These are phyloP conservation scores for Melanaphis sacchari DNA, from an alignment of 1,140 invertebrate species.

Conservation along the genomic window DNA sequence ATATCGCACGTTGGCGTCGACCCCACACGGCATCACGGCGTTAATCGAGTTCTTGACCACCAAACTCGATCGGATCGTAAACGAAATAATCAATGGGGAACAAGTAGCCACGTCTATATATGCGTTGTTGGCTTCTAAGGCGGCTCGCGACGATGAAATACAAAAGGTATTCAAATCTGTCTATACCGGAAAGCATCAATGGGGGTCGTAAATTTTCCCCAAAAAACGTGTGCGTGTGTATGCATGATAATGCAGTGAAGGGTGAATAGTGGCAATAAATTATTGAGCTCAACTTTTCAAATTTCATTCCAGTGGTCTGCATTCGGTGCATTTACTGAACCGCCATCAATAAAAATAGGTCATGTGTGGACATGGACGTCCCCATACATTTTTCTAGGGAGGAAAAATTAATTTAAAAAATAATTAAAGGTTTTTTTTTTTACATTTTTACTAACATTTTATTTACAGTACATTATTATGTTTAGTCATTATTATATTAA, in stretches of 20 bases:
- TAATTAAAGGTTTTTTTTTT: no score
- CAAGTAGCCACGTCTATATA: neutral
- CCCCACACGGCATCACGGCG: neutral
- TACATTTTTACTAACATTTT: no score
- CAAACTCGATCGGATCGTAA: conserved; percentile 16
- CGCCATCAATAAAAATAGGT: neutral
- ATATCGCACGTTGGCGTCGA: neutral
- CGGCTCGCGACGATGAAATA: neutral
- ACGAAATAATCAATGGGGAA: conserved; percentile 22
- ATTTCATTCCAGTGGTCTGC: neutral
- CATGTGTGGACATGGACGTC: no score
- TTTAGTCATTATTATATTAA: no score
- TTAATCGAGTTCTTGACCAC: conserved; percentile 33
- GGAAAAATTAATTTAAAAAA: no score
- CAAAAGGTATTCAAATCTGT: neutral
- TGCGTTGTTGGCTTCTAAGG: neutral
- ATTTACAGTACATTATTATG: no score
- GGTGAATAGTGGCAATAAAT: no score
- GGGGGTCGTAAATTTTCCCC: neutral
- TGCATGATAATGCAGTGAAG: no score
- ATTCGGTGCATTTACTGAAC: neutral
- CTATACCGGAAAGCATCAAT: neutral
- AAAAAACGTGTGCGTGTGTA: no score
- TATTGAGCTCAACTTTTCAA: no score
- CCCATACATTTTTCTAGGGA: no score